These are phyloP conservation scores for Ibidorhyncha struthersii DNA, from an alignment of 2,113 vertebrate genomes.

Conservation along the genomic window DNA sequence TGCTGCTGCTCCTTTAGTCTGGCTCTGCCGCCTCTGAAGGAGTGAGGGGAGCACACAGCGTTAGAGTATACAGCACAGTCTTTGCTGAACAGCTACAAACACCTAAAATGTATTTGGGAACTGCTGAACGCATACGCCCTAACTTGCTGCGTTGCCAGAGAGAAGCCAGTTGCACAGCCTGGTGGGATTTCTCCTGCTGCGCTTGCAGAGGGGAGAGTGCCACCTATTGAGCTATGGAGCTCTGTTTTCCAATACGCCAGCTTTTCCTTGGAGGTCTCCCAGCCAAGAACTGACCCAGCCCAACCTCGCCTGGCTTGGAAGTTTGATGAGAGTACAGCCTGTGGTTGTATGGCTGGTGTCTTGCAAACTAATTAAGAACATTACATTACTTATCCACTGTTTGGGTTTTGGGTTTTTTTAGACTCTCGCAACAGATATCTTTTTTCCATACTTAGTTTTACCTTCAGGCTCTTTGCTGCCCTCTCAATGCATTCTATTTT, in stretches of 20 bases:
- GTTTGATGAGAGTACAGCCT: background rate
- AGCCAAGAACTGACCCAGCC: background rate
- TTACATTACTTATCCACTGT: background rate
- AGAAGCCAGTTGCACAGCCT: background rate
- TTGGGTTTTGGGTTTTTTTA: background rate
- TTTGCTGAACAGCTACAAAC: background rate
- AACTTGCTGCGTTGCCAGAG: background rate
- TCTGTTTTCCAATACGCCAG: background rate
- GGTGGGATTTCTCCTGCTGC: background rate
- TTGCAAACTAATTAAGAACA: conserved; percentile 47
- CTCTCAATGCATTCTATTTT: background rate
- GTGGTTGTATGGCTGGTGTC: background rate
- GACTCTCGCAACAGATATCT: background rate
- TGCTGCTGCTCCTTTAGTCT: background rate
- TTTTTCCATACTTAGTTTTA: conserved; percentile 22
- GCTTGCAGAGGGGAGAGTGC: background rate
- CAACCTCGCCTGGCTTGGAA: background rate
- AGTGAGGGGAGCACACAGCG: background rate
- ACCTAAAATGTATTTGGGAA: background rate
- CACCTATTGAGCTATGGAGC: background rate
- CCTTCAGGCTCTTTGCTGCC: conserved; percentile 29
- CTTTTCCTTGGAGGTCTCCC: background rate
- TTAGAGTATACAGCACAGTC: background rate
- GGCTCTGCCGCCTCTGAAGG: background rate
- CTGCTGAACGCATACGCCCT: background rate